These are phyloP conservation scores for Halcyon smyrnensis DNA, from an alignment of 2,797 vertebrate species.

Conservation along the genomic window DNA sequence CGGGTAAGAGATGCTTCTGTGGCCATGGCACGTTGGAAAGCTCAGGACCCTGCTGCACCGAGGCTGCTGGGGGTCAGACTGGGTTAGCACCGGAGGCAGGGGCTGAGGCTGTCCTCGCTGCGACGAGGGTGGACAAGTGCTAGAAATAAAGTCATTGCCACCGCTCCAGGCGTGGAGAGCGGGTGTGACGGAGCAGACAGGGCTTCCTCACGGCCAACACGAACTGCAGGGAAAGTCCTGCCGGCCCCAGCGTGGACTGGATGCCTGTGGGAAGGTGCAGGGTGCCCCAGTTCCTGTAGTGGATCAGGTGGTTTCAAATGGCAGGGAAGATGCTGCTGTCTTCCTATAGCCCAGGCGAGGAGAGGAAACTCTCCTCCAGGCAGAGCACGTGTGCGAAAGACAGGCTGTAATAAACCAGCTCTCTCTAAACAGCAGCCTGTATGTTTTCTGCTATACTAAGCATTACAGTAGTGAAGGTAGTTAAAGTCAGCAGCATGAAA, in stretches of 20 bases:
- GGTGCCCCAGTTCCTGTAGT: neutral
- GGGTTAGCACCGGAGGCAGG: neutral
- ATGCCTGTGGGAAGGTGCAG: neutral
- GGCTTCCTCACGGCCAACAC: neutral
- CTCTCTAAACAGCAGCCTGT: neutral
- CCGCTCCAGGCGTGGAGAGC: fast-evolving
- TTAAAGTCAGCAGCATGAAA: constrained; percentile 60
- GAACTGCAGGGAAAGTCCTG: neutral
- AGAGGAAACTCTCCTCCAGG: neutral
- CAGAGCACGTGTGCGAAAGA: neutral
- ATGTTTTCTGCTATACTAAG: constrained; percentile 48
- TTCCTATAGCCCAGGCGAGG: neutral
- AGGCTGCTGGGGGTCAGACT: constrained; percentile 44
- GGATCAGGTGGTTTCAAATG: neutral
- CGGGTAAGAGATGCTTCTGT: constrained; percentile 7
- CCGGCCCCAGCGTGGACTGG: neutral
- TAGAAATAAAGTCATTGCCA: neutral
- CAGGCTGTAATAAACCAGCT: neutral
- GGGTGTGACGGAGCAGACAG: fast-evolving
- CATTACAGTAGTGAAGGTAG: constrained; percentile 11
- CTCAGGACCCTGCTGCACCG: neutral
- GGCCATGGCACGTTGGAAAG: constrained; percentile 46
- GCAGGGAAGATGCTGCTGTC: neutral
- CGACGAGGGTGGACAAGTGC: neutral
- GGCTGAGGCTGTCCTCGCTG: neutral